A percentile compares a stretch with the other conserved stretches of the same genome.
Evolutionary conservation across 2,888 invertebrate species (phyloP).

Genomic region (Stenodera caucasica): DNA sequence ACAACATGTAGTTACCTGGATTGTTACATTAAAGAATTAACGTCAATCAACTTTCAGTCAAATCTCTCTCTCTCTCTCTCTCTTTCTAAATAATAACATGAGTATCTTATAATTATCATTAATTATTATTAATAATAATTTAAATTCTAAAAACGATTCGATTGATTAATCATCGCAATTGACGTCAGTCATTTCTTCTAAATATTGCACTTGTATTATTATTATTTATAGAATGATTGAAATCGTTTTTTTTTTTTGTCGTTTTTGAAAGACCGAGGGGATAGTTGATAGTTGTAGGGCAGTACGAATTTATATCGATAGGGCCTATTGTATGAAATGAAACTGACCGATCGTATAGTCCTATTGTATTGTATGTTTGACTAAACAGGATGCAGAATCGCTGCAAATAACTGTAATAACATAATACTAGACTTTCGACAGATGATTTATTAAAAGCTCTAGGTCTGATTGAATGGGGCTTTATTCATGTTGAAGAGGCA

Average conservation of each 20-base stretch:
- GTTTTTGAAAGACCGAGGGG: not conserved
- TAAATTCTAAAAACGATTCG: not conserved
- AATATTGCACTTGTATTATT: slow-evolving; percentile 18
- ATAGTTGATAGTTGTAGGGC: not conserved
- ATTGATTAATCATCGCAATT: slow-evolving; percentile 4
- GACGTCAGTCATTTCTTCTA: not conserved
- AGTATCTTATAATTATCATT: no score
- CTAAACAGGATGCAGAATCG: slow-evolving; percentile 51
- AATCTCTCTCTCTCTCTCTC: no score
- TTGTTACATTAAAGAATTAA: not conserved
- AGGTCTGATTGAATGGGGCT: slow-evolving; percentile 25
- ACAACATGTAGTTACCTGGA: slow-evolving; percentile 3
- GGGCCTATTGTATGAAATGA: slow-evolving; percentile 32
- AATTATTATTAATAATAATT: not conserved
- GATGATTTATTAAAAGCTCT: slow-evolving; percentile 52
- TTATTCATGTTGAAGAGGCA: slow-evolving; percentile 26
- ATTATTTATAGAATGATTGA: not conserved
- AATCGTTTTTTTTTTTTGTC: not conserved
- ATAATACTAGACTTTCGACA: slow-evolving; percentile 48
- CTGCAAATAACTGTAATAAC: slow-evolving; percentile 52
- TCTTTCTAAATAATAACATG: no score
- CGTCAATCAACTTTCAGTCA: not conserved
- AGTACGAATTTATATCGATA: slow-evolving; percentile 14
- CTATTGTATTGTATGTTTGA: slow-evolving; percentile 47
- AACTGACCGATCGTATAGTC: slow-evolving; percentile 50